Conservation (phyloP, 1,140 invertebrate species). For the Polyergus mexicanus region DNA sequence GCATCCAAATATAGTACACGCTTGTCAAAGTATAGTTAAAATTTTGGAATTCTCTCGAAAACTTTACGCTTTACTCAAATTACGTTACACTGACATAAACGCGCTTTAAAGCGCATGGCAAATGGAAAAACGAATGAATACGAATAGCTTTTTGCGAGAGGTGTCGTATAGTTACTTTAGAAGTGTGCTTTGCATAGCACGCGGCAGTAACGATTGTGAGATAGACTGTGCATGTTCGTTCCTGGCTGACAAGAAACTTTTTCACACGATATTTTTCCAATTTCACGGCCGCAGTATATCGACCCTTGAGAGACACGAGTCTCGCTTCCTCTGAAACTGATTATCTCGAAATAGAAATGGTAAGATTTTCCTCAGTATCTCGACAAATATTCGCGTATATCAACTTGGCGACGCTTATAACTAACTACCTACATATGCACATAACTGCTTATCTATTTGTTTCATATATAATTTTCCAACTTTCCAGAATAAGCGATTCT, state of each 20-base stretch:
- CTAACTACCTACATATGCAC: too few relatives aligned
- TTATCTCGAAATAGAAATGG: constrained; percentile 21
- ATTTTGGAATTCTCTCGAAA: background rate
- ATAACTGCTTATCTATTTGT: too few relatives aligned
- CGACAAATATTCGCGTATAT: background rate
- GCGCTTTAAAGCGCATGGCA: constrained; percentile 11
- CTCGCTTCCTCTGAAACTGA: background rate
- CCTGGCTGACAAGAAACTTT: background rate
- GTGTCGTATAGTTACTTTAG: constrained; percentile 34
- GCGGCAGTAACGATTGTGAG: constrained; percentile 1
- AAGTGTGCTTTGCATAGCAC: constrained; percentile 47
- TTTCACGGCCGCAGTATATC: background rate
- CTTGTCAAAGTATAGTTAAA: background rate
- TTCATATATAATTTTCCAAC: background rate
- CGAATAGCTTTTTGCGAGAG: constrained; percentile 50
- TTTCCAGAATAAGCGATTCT: background rate
- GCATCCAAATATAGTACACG: background rate
- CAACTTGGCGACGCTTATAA: background rate
- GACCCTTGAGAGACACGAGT: background rate
- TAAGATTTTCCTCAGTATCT: constrained; percentile 26
- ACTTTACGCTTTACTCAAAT: background rate
- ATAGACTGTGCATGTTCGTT: constrained; percentile 15
- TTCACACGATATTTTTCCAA: background rate
- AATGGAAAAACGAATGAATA: constrained; percentile 54
- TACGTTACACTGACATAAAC: background rate